Percentiles rank a stretch among this genome's conserved stretches.
These are phyloP conservation scores for Cylloceria caligata DNA, from an alignment of 2,888 invertebrate species.

Conservation along the genomic window DNA sequence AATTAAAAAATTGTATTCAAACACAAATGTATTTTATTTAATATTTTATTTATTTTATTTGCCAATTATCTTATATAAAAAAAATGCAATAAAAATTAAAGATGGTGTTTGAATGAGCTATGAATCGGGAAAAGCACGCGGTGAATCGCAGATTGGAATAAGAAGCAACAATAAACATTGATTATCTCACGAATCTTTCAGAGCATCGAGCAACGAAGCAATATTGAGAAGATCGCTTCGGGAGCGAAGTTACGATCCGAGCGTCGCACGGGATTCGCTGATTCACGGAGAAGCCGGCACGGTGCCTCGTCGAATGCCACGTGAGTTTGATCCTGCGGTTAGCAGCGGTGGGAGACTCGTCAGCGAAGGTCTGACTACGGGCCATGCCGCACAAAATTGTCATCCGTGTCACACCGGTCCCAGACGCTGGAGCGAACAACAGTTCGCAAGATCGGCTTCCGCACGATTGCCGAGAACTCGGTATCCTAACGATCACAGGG, in stretches of 20 bases:
- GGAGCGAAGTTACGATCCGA: conserved; percentile 77
- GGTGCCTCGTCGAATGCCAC: conserved; percentile 74
- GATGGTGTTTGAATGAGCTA: not conserved
- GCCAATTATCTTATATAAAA: not conserved
- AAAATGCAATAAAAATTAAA: not conserved
- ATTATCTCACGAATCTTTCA: conserved; percentile 34
- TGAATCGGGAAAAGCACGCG: not conserved
- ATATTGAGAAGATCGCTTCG: conserved; percentile 79
- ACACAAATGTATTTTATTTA: not conserved
- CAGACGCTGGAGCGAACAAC: conserved; percentile 81
- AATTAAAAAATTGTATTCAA: not conserved
- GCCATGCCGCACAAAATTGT: conserved; percentile 70
- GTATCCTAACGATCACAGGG: conserved; percentile 82
- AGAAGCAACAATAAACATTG: not conserved
- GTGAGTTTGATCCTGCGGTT: conserved; percentile 74
- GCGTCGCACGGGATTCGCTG: conserved; percentile 68
- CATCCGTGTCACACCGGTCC: conserved; percentile 68
- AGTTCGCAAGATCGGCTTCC: conserved; percentile 93
- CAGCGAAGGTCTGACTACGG: conserved; percentile 65
- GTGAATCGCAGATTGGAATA: not conserved
- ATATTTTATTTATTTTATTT: not conserved
- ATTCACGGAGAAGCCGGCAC: conserved; percentile 75
- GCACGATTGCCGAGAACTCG: conserved; percentile 89
- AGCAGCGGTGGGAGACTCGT: conserved; percentile 71
- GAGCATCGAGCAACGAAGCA: conserved; percentile 74